A percentile compares a stretch with the other conserved stretches of the same genome.
phyloP scores from a whole-genome alignment of 2,113 vertebrate species.

The Gnathonemus longibarbis region DNA sequence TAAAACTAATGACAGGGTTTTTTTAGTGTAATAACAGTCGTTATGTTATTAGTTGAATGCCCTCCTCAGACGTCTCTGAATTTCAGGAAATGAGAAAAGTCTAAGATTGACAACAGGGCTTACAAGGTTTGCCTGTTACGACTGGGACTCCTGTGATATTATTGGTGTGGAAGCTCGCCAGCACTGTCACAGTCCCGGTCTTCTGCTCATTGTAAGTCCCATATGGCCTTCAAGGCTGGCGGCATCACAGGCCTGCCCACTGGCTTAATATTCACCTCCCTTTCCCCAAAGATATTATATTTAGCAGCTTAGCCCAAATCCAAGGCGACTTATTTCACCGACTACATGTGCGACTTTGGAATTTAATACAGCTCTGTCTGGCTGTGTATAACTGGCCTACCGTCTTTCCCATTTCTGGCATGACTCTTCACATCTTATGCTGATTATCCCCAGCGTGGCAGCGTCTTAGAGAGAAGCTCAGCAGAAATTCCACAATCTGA shows the following conservation, averaged over 20 bases:
- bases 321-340: background rate
- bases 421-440: background rate
- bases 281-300: background rate
- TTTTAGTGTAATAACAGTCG: background rate
- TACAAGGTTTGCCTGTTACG: background rate
- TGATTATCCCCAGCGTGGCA: background rate
- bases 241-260: background rate
- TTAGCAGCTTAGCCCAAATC: background rate
- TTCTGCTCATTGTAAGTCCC: background rate
- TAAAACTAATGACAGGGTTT: background rate
- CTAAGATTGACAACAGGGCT: background rate
- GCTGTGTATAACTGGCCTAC: background rate
- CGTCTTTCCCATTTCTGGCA: background rate
- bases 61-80: background rate
- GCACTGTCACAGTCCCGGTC: background rate
- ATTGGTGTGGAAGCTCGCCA: background rate
- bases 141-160: background rate
- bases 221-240: background rate
- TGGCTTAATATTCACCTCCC: background rate
- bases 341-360: background rate
- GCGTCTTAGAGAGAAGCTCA: background rate
- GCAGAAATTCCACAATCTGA: background rate
- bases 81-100: slow-evolving; percentile 6
- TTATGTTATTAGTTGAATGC: background rate
- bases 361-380: background rate